A percentile compares a stretch with the other conserved stretches of the same genome.
Conservation (phyloP, 92 coral and sea anemone genomes). For the Ricordea florida region DNA sequence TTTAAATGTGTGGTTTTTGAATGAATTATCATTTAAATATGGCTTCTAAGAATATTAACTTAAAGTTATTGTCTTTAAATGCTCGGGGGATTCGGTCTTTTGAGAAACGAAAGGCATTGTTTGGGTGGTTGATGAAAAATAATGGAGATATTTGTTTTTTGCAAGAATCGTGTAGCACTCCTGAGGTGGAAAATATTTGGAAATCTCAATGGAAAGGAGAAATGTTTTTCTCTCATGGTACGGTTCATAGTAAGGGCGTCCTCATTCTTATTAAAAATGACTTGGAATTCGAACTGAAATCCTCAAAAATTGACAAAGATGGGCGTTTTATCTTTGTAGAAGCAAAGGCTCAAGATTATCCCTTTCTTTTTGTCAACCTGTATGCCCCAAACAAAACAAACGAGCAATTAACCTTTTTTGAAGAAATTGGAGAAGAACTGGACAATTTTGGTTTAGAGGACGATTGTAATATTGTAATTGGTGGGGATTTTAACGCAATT, state of each 20-base stretch:
- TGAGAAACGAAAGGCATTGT: conserved; percentile 45
- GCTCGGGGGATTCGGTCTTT: conserved; percentile 58
- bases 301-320: too few relatives aligned
- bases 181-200: conserved; percentile 35
- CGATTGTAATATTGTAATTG: too few relatives aligned
- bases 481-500: too few relatives aligned
- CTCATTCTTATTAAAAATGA: conserved; percentile 21
- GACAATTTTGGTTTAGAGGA: too few relatives aligned
- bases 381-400: too few relatives aligned
- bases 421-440: too few relatives aligned
- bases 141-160: conserved; percentile 42
- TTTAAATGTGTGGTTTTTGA: not conserved
- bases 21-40: not conserved
- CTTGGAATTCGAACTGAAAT: too few relatives aligned
- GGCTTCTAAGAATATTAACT: conserved; percentile 14
- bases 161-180: conserved; percentile 53
- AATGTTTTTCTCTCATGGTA: conserved; percentile 45
- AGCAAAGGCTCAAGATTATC: too few relatives aligned
- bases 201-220: conserved; percentile 52
- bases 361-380: too few relatives aligned
- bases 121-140: conserved; percentile 45
- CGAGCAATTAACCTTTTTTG: too few relatives aligned
- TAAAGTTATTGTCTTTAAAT: conserved; percentile 41
- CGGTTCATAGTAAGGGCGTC: conserved; percentile 47
- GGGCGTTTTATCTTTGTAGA: too few relatives aligned